Percentiles rank a stretch among this genome's conserved stretches.
Conservation (phyloP, 2,888 invertebrate species). For the Conus canariensis region DNA sequence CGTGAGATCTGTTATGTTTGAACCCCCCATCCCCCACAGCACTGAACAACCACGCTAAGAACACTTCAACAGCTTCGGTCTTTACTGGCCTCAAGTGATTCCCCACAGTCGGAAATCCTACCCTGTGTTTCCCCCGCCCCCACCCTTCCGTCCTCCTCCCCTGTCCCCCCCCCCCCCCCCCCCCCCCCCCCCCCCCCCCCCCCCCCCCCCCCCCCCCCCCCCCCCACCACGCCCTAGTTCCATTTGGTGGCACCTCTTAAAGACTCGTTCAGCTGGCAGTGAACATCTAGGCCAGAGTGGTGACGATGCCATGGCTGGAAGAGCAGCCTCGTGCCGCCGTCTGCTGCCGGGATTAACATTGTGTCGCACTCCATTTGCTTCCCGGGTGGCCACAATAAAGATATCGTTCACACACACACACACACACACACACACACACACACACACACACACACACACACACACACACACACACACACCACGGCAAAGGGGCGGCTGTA, state of each 20-base stretch:
- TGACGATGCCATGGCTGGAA: too few species aligned
- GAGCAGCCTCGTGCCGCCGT: too few species aligned
- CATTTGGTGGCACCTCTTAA: too few species aligned
- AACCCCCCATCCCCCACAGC: too few species aligned
- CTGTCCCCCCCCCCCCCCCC: background rate
- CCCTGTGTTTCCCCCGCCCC: background rate
- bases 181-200: background rate
- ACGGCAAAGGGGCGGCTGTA: too few species aligned
- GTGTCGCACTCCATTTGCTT: background rate
- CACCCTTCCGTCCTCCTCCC: background rate
- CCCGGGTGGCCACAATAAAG: constrained; percentile 17
- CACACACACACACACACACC: background rate
- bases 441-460: background rate
- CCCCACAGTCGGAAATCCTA: too few species aligned
- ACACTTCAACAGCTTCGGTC: too few species aligned
- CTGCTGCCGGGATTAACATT: background rate
- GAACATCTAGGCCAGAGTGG: too few species aligned
- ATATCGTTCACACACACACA: background rate
- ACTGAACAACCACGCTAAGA: too few species aligned
- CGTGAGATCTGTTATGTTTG: too few species aligned
- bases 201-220: background rate
- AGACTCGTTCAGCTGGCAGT: too few species aligned
- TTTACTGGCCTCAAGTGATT: too few species aligned
- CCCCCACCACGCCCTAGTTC: background rate
- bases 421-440: constrained; percentile 6